Conservation (phyloP, 2,888 invertebrate species). For the Cephus sareptanus region DNA sequence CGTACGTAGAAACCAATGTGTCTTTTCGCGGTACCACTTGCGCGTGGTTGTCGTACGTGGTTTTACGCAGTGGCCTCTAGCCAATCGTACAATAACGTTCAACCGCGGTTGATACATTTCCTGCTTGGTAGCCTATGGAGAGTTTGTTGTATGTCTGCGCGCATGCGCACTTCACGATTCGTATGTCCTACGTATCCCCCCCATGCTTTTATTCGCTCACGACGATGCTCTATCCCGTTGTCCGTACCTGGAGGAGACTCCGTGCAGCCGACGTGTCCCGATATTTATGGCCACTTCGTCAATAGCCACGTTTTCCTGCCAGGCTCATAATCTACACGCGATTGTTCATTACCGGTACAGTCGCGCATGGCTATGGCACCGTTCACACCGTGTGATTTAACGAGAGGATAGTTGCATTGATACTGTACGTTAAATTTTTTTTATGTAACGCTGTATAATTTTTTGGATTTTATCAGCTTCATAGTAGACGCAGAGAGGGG, state of each 20-base stretch:
- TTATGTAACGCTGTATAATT: not conserved
- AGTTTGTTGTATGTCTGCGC: not conserved
- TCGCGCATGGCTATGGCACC: not conserved
- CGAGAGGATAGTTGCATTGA: not conserved
- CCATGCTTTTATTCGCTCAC: not conserved
- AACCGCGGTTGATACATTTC: constrained; percentile 33
- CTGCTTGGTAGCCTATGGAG: constrained; percentile 35
- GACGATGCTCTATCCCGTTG: not conserved
- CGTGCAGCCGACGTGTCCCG: not conserved
- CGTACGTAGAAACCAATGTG: not conserved
- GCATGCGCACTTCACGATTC: not conserved
- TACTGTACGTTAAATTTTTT: not conserved
- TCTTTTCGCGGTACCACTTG: not conserved
- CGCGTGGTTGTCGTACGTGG: not conserved
- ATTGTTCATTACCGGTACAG: not conserved
- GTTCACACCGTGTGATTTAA: not conserved
- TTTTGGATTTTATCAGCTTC: not conserved
- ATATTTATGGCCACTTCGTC: constrained; percentile 40
- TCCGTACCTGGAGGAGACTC: not conserved
- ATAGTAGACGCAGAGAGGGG: not conserved
- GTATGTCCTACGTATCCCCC: not conserved
- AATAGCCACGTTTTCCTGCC: constrained; percentile 29
- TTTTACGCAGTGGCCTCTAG: constrained; percentile 15
- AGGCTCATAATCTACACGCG: not conserved
- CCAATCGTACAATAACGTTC: constrained; percentile 26